Conservation (phyloP, 2,113 vertebrate genomes). For the Seriola aureovittata region DNA sequence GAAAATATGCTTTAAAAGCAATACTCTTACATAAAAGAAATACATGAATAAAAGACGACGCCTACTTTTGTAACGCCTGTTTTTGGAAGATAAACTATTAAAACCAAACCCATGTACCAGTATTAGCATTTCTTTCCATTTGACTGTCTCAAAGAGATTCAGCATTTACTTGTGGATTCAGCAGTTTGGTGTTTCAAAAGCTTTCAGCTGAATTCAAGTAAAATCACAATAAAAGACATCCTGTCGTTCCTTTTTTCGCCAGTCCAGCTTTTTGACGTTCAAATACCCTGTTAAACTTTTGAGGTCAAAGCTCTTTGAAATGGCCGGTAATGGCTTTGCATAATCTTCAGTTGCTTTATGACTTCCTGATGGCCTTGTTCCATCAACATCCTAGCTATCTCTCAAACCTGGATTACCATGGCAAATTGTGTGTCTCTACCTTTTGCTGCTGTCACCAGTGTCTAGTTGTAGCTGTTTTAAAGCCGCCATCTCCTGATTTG, state of each 20-base stretch:
- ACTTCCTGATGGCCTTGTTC: neutral
- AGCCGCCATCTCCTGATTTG: neutral
- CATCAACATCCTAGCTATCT: neutral
- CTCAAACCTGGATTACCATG: neutral
- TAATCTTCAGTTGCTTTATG: neutral
- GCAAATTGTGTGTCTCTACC: neutral
- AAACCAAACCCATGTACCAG: neutral
- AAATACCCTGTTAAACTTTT: neutral
- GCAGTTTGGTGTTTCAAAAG: too few relatives aligned
- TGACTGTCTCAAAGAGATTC: neutral
- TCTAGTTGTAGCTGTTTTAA: too few relatives aligned
- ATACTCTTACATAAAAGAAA: neutral
- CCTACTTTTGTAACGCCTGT: neutral
- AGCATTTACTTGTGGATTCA: too few relatives aligned
- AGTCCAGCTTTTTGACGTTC: neutral
- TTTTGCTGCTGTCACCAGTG: neutral
- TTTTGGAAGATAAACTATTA: neutral
- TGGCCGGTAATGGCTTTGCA: neutral
- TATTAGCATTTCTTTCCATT: too few relatives aligned
- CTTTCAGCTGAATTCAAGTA: neutral
- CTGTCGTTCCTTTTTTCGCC: too few relatives aligned
- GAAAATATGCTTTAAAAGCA: neutral
- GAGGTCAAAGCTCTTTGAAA: neutral
- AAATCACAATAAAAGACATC: neutral
- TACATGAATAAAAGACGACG: neutral